Evolutionary conservation across 2,888 invertebrate species (phyloP).

Genomic region (Hemithea aestivaria): DNA sequence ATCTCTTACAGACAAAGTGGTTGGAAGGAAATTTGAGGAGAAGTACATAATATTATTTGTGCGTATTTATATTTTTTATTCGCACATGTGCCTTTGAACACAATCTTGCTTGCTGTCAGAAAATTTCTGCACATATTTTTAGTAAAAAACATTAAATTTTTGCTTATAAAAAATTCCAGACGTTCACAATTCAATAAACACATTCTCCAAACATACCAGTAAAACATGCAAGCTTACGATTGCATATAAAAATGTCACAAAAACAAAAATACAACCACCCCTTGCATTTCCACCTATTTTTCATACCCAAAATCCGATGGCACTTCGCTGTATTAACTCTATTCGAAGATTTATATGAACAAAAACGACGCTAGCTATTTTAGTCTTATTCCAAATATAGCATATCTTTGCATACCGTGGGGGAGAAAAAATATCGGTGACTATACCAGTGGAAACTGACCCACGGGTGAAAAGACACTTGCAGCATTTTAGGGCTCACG

Average conservation of each 20-base stretch:
- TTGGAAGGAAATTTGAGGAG: too few species aligned
- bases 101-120: too few species aligned
- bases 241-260: slow-evolving; percentile 6
- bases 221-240: background rate
- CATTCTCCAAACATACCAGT: too few species aligned
- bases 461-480: slow-evolving; percentile 4
- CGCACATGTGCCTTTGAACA: too few species aligned
- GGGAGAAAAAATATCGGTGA: slow-evolving; percentile 57
- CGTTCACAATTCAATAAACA: too few species aligned
- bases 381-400: slow-evolving; percentile 54
- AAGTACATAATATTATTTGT: too few species aligned
- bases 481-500: background rate
- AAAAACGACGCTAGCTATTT: slow-evolving; percentile 55
- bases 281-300: slow-evolving; percentile 15
- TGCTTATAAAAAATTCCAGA: too few species aligned
- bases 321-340: slow-evolving; percentile 67
- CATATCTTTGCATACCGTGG: slow-evolving; percentile 69
- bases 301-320: slow-evolving; percentile 42
- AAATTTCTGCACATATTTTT: too few species aligned
- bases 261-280: background rate
- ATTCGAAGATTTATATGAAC: slow-evolving; percentile 70
- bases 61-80: too few species aligned
- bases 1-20: too few species aligned
- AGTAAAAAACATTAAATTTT: too few species aligned
- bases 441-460: slow-evolving; percentile 36